A percentile compares a stretch with the other conserved stretches of the same genome.
phyloP scores from a whole-genome alignment of 2,888 invertebrate genomes.

The Beris chalybata region DNA sequence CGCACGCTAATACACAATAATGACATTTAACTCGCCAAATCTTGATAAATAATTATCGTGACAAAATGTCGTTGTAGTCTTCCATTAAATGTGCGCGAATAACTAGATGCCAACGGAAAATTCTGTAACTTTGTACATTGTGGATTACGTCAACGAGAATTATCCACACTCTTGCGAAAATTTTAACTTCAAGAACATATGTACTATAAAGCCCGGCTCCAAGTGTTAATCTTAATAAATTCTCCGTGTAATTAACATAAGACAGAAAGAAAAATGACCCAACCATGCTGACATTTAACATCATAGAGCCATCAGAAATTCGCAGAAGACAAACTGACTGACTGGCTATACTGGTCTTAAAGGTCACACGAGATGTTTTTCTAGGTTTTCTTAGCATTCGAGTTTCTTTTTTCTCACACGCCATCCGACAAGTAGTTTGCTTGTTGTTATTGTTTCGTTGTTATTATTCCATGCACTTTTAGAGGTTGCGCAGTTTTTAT shows the following conservation, averaged over 20 bases:
- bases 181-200: too few relatives aligned
- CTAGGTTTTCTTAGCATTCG: background rate
- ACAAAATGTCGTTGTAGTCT: too few relatives aligned
- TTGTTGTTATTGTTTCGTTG: too few relatives aligned
- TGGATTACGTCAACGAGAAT: too few relatives aligned
- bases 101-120: too few relatives aligned
- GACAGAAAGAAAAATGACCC: slow-evolving; percentile 5
- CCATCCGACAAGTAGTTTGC: background rate
- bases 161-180: too few relatives aligned
- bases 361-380: slow-evolving; percentile 14
- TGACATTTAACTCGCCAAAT: too few relatives aligned
- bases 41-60: too few relatives aligned
- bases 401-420: slow-evolving; percentile 1
- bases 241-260: slow-evolving; percentile 16
- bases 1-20: too few relatives aligned
- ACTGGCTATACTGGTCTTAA: slow-evolving; percentile 16
- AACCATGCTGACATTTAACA: slow-evolving; percentile 11
- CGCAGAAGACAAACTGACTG: background rate
- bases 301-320: background rate
- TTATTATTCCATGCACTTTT: too few relatives aligned
- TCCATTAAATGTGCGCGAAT: too few relatives aligned
- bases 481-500: background rate
- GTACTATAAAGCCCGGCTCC: slow-evolving; percentile 3
- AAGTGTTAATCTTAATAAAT: slow-evolving; percentile 8
- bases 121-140: too few relatives aligned